phyloP scores from a whole-genome alignment of 37 sponge, comb jelly and placozoan species.

The Oopsacas minuta region DNA sequence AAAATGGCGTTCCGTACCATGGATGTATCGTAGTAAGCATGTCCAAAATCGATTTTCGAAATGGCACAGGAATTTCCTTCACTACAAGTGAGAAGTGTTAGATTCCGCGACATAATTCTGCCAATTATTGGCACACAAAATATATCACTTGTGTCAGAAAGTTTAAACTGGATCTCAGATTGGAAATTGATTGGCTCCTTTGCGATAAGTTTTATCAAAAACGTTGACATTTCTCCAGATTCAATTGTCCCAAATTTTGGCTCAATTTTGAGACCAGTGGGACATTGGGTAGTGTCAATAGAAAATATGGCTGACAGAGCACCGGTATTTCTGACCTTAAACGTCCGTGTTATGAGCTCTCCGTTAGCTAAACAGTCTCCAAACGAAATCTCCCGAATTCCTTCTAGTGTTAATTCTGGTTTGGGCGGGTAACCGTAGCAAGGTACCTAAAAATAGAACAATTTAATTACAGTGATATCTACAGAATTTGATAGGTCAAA shows the following conservation, averaged over 20 bases:
- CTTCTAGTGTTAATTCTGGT: not conserved
- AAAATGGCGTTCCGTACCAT: not conserved
- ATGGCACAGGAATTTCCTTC: not conserved
- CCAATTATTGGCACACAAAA: conserved; percentile 3
- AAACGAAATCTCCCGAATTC: not conserved
- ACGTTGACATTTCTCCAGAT: not conserved
- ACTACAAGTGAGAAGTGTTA: not conserved
- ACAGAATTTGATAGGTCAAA: not conserved
- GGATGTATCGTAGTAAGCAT: not conserved
- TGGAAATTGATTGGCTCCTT: conserved; percentile 7
- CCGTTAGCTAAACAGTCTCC: conserved; percentile 14
- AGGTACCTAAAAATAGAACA: conserved; percentile 9
- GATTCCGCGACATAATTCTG: not conserved
- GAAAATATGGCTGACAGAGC: not conserved
- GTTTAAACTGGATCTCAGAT: not conserved
- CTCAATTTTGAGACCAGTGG: not conserved
- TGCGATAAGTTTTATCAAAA: not conserved
- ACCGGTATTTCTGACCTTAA: not conserved
- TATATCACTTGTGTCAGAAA: not conserved
- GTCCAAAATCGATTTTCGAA: not conserved
- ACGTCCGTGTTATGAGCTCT: not conserved
- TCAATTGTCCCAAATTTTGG: not conserved
- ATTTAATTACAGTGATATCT: not conserved
- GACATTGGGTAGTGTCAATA: not conserved
- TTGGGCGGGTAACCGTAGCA: not conserved